A percentile compares a stretch with the other conserved stretches of the same genome.
phyloP scores from a whole-genome alignment of 2,113 vertebrate genomes.

The Trogon surrucura region DNA sequence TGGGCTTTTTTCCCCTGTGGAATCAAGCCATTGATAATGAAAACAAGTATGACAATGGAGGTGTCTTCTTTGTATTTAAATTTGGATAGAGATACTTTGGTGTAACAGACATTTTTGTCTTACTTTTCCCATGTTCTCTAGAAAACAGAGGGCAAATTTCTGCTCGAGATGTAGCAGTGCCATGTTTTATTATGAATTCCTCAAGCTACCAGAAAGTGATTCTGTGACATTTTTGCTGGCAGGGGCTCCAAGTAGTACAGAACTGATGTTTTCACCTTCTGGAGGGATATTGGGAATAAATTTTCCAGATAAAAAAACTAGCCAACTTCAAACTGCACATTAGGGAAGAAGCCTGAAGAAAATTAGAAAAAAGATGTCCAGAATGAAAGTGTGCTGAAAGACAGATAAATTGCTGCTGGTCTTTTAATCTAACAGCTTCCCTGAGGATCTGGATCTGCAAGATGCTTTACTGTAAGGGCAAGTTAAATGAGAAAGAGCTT shows the following conservation, averaged over 20 bases:
- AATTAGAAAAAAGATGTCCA: background rate
- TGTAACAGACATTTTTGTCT: background rate
- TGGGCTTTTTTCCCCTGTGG: rapidly evolving
- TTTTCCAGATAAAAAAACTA: background rate
- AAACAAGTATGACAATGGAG: background rate
- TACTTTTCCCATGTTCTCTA: background rate
- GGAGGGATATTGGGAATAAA: background rate
- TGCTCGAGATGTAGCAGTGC: background rate
- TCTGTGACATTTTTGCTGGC: background rate
- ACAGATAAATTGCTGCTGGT: background rate
- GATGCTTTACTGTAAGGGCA: background rate
- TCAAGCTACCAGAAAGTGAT: background rate
- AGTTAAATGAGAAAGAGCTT: background rate
- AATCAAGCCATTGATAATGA: background rate
- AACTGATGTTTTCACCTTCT: background rate
- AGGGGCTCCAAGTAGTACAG: background rate
- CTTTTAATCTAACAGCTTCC: background rate
- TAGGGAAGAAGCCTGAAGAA: background rate
- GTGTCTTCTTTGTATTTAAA: background rate
- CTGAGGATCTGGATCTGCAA: background rate
- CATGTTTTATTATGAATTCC: background rate
- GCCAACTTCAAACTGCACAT: background rate
- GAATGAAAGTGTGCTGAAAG: background rate
- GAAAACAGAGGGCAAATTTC: background rate
- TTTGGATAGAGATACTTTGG: background rate